These are phyloP conservation scores for Melospiza melodia DNA, from an alignment of 2,113 vertebrate genomes.

Conservation along the genomic window DNA sequence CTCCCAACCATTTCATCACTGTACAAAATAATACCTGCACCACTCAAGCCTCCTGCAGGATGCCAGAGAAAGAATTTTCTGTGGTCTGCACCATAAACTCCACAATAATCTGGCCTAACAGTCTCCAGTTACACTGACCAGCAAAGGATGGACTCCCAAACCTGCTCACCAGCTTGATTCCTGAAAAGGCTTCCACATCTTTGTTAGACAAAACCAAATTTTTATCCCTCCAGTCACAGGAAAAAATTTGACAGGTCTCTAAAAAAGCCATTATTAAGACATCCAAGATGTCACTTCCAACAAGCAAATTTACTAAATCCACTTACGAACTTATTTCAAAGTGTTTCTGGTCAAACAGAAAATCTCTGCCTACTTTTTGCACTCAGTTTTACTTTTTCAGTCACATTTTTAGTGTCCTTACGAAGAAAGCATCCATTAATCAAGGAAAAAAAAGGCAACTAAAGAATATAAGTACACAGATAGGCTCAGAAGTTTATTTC, in stretches of 20 bases:
- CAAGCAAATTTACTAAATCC: not conserved
- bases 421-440: not conserved
- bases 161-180: not conserved
- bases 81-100: not conserved
- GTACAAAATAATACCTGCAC: not conserved
- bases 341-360: not conserved
- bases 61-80: not conserved
- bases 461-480: not conserved
- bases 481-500: not conserved
- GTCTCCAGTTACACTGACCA: not conserved
- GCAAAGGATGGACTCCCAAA: not conserved
- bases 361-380: not conserved
- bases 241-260: not conserved
- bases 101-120: not conserved
- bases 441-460: not conserved
- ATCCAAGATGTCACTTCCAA: not conserved
- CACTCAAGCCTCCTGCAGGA: not conserved
- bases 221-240: not conserved
- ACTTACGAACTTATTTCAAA: not conserved
- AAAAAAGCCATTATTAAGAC: not conserved
- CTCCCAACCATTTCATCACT: not conserved
- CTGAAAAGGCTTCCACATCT: not conserved
- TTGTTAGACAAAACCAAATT: not conserved
- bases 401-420: not conserved
- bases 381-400: not conserved